Percentiles rank a stretch among this genome's conserved stretches.
Evolutionary conservation across 2,888 invertebrate genomes (phyloP).

Genomic region (Cerceris ruficornis): DNA sequence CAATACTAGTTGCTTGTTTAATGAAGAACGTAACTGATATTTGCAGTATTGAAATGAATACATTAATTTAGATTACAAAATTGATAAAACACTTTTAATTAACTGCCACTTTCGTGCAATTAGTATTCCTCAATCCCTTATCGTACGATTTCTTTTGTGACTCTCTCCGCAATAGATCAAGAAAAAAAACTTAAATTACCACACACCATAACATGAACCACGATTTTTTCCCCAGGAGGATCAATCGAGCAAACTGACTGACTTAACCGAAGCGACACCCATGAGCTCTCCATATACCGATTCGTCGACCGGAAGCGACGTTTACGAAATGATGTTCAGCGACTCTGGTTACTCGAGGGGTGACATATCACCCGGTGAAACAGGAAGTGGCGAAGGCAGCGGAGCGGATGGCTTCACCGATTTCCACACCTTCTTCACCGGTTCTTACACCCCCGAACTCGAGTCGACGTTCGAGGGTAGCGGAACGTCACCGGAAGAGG

Average conservation of each 20-base stretch:
- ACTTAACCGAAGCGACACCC: constrained; percentile 66
- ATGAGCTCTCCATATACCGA: constrained; percentile 63
- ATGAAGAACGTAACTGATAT: no score
- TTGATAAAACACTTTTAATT: no score
- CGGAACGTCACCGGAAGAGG: constrained; percentile 64
- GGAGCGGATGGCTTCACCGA: constrained; percentile 59
- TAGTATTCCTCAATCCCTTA: no score
- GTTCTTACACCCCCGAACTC: constrained; percentile 33
- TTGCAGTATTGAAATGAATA: no score
- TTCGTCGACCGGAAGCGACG: constrained; percentile 48
- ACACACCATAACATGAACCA: neutral
- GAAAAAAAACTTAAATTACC: neutral
- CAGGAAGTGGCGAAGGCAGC: constrained; percentile 71
- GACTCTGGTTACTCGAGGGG: constrained; percentile 69
- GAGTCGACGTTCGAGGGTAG: constrained; percentile 72
- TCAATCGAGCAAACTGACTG: constrained; percentile 26
- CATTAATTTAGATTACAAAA: no score
- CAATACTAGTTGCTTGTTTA: no score
- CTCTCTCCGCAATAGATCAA: no score
- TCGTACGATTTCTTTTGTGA: no score
- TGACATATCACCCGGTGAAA: constrained; percentile 71
- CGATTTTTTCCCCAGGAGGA: constrained; percentile 13
- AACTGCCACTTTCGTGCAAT: no score
- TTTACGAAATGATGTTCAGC: constrained; percentile 76
- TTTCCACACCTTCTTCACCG: constrained; percentile 52